Conservation (phyloP, 1,140 invertebrate genomes). For the Hypsibius dujardini region DNA sequence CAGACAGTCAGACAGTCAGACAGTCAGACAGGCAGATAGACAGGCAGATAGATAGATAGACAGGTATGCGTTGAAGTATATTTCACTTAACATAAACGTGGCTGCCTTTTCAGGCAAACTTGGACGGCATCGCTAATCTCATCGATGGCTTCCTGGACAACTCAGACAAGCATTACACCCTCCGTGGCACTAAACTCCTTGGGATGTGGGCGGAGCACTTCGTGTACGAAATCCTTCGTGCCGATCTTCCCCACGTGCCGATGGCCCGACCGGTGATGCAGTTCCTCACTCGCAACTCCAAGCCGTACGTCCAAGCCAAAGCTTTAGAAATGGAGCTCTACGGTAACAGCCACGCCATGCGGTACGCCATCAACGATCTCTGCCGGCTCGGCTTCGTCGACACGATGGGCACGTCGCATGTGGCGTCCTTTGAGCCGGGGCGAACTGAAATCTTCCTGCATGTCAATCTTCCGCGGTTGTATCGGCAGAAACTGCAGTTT, state of each 20-base stretch:
- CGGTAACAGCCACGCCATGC: neutral
- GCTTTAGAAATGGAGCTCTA: neutral
- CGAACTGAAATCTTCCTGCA: neutral
- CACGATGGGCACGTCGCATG: slow-evolving; percentile 9
- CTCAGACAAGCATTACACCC: neutral
- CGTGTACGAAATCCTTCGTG: neutral
- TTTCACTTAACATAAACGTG: no score
- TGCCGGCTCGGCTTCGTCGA: neutral
- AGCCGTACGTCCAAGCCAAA: neutral
- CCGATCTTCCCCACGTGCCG: neutral
- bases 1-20: no score
- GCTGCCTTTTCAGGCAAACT: no score
- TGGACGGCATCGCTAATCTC: neutral
- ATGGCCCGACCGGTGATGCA: neutral
- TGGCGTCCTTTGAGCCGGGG: neutral
- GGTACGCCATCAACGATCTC: neutral
- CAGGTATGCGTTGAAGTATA: no score
- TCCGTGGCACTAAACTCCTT: neutral
- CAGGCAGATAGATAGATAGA: no score
- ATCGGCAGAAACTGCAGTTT: neutral
- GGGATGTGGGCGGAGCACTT: slow-evolving; percentile 1
- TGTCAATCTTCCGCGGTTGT: slow-evolving; percentile 2
- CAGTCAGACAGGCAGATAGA: no score
- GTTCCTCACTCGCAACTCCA: neutral
- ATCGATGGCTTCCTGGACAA: neutral